Percentiles rank a stretch among this genome's conserved stretches.
Evolutionary conservation across 2,888 invertebrate species (phyloP).

Genomic region (Drosophila fulvimacula): DNA sequence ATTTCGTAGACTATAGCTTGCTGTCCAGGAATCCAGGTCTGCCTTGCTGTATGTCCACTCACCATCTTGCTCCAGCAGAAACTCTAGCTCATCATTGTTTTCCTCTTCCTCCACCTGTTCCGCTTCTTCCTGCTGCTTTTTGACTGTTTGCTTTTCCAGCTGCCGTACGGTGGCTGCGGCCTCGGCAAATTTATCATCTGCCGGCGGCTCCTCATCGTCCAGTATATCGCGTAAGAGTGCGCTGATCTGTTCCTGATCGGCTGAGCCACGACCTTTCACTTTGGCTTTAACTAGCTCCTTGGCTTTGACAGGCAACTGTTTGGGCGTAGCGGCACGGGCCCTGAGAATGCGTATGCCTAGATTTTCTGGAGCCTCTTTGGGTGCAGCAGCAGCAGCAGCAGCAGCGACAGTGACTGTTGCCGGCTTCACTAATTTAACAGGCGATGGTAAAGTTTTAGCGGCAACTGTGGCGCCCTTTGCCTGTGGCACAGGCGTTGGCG

Average conservation of each 20-base stretch:
- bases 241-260: slow-evolving; percentile 57
- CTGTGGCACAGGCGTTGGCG: neutral
- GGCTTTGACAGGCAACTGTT: neutral
- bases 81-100: slow-evolving; percentile 40
- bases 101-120: slow-evolving; percentile 17
- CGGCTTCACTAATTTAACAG: neutral
- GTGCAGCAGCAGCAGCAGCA: neutral
- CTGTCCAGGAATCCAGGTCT: neutral
- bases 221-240: slow-evolving; percentile 60
- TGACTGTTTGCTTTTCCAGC: slow-evolving; percentile 12
- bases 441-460: neutral
- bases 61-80: slow-evolving; percentile 39
- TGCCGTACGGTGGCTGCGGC: slow-evolving; percentile 30
- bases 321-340: neutral
- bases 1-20: too few relatives aligned
- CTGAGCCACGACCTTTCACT: slow-evolving; percentile 6
- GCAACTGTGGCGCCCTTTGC: neutral
- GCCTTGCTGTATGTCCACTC: neutral
- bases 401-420: neutral
- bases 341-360: slow-evolving; percentile 18
- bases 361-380: neutral
- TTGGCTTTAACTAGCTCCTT: neutral
- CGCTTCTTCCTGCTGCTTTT: neutral
- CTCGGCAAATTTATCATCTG: slow-evolving; percentile 23
- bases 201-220: slow-evolving; percentile 40